Percentiles rank a stretch among this genome's conserved stretches.
These are phyloP conservation scores for Neoarius graeffei DNA, from an alignment of 2,113 vertebrate genomes.

Conservation along the genomic window DNA sequence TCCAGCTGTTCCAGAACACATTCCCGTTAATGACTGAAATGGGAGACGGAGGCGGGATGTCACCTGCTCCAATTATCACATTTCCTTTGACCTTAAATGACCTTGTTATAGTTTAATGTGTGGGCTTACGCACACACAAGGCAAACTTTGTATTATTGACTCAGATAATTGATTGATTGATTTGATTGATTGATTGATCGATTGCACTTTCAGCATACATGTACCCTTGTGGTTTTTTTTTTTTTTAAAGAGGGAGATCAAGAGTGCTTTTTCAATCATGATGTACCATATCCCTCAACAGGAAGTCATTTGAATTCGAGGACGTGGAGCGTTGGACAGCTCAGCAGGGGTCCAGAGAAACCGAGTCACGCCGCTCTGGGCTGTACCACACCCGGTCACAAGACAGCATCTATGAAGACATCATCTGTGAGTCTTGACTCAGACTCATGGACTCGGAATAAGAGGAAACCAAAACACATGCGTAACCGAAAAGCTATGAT, in stretches of 20 bases:
- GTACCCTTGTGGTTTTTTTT: background rate
- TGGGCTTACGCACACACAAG: background rate
- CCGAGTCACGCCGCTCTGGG: slow-evolving; percentile 66
- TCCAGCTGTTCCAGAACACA: slow-evolving; percentile 3
- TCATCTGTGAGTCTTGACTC: slow-evolving; percentile 82
- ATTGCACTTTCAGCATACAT: background rate
- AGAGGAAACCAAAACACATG: slow-evolving; percentile 26
- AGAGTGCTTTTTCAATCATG: background rate
- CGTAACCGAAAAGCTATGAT: slow-evolving; percentile 9
- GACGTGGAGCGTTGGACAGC: slow-evolving; percentile 81
- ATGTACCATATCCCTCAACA: slow-evolving; percentile 60
- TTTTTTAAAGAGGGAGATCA: too few relatives aligned
- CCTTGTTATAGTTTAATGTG: background rate
- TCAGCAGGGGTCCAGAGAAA: slow-evolving; percentile 68
- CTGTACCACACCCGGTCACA: slow-evolving; percentile 87
- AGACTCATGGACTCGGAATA: background rate
- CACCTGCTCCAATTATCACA: background rate
- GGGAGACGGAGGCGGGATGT: background rate
- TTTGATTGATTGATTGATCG: background rate
- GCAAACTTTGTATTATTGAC: background rate
- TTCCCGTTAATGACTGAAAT: background rate
- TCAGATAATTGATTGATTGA: background rate
- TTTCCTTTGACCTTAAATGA: background rate
- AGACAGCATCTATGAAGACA: slow-evolving; percentile 96
- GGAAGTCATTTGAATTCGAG: slow-evolving; percentile 99